These are phyloP conservation scores for Paelopatides confundens DNA, from an alignment of 53 echinoderm and acorn worm species.

Conservation along the genomic window DNA sequence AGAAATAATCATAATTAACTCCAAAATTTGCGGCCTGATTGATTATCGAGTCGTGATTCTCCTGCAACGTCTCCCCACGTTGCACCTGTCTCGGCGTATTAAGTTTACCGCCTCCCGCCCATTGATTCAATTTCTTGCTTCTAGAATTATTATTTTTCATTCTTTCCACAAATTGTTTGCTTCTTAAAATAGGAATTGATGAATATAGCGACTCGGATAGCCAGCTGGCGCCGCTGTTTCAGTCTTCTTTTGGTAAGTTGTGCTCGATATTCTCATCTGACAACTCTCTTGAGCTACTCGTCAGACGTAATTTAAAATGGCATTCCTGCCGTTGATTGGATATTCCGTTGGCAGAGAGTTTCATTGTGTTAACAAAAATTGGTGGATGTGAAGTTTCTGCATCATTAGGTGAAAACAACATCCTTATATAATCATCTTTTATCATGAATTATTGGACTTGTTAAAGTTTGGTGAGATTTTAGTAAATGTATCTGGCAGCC, in stretches of 20 bases:
- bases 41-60: not conserved
- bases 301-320: too few relatives aligned
- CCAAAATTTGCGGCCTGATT: not conserved
- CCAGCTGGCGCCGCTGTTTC: constrained; percentile 38
- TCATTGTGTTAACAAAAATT: too few relatives aligned
- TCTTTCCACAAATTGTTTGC: constrained; percentile 8
- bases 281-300: too few relatives aligned
- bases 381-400: too few relatives aligned
- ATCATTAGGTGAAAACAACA: too few relatives aligned
- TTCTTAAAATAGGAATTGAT: constrained; percentile 40
- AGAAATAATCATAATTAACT: not conserved
- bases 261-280: too few relatives aligned
- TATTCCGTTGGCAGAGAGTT: too few relatives aligned
- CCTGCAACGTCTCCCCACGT: not conserved
- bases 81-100: not conserved
- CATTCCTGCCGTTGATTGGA: too few relatives aligned
- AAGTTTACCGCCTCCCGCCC: not conserved
- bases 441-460: too few relatives aligned
- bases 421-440: too few relatives aligned
- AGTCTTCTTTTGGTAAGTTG: constrained; percentile 16
- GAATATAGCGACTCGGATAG: constrained; percentile 41
- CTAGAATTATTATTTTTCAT: not conserved
- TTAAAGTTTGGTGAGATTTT: too few relatives aligned
- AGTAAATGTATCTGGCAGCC: too few relatives aligned
- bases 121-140: not conserved